These are phyloP conservation scores for Botia kubotai DNA, from an alignment of 2,797 vertebrate species.

Conservation along the genomic window DNA sequence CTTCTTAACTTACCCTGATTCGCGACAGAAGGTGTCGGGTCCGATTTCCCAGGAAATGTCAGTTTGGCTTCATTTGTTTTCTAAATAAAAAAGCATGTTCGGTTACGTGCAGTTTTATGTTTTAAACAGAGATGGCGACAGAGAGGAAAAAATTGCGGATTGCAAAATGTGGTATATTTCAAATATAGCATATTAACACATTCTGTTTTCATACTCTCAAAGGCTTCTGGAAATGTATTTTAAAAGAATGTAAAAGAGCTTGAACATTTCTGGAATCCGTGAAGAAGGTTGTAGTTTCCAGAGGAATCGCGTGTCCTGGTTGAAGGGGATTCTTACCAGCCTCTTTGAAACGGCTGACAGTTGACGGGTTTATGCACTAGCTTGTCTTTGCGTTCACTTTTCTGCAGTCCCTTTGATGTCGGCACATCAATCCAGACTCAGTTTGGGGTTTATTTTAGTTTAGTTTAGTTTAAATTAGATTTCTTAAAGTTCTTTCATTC, in stretches of 20 bases:
- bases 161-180: background rate
- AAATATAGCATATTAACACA: background rate
- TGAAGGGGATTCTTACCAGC: conserved; percentile 20
- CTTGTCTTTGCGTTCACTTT: conserved; percentile 64
- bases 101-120: background rate
- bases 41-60: no score
- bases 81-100: no score
- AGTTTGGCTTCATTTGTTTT: no score
- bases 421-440: conserved; percentile 1
- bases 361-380: conserved; percentile 72
- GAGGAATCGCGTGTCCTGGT: conserved; percentile 30
- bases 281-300: conserved; percentile 19
- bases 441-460: background rate
- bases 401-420: conserved; percentile 55
- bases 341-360: conserved; percentile 31
- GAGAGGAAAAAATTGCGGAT: no score
- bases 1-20: no score
- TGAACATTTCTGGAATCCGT: conserved; percentile 8
- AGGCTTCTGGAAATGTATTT: conserved; percentile 12
- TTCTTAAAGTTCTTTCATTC: background rate
- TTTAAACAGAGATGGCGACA: no score
- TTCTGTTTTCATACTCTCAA: background rate
- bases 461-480: background rate
- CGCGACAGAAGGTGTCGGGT: no score
- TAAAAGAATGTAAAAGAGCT: conserved; percentile 20